Evolutionary conservation across 2,888 invertebrate genomes (phyloP).

Genomic region (Hetaerina titia): DNA sequence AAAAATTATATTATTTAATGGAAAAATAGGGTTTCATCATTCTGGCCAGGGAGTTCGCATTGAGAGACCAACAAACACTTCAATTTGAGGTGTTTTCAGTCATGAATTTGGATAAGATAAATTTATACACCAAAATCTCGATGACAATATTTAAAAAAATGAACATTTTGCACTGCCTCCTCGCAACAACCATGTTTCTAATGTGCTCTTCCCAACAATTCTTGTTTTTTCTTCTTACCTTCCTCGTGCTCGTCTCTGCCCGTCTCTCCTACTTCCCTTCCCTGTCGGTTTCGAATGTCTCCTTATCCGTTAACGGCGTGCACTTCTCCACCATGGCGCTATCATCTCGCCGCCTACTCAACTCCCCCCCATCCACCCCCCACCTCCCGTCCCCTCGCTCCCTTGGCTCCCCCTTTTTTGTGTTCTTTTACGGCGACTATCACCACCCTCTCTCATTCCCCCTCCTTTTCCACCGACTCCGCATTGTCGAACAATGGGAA

Average conservation of each 20-base stretch:
- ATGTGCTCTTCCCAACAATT: not conserved
- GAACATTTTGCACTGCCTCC: not conserved
- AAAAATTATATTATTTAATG: too few species aligned
- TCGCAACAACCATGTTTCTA: not conserved
- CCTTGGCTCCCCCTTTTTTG: slow-evolving; percentile 7
- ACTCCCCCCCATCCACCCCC: not conserved
- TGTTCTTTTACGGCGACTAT: slow-evolving; percentile 28
- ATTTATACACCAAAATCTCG: too few species aligned
- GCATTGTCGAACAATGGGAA: slow-evolving; percentile 55
- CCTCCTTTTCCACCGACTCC: not conserved
- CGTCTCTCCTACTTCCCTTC: not conserved
- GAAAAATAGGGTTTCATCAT: too few species aligned
- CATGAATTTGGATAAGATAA: too few species aligned
- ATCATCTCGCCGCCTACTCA: not conserved
- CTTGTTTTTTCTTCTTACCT: not conserved
- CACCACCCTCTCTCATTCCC: not conserved
- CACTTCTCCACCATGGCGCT: slow-evolving; percentile 36
- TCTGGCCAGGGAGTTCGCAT: too few species aligned
- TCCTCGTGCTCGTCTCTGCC: not conserved
- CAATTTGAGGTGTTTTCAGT: too few species aligned
- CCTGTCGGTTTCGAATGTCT: slow-evolving; percentile 17
- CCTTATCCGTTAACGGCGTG: slow-evolving; percentile 49
- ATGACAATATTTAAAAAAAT: not conserved
- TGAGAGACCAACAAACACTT: too few species aligned
- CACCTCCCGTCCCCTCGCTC: not conserved